phyloP scores from a whole-genome alignment of 2,797 vertebrate genomes.

The Cephalopachus bancanus region DNA sequence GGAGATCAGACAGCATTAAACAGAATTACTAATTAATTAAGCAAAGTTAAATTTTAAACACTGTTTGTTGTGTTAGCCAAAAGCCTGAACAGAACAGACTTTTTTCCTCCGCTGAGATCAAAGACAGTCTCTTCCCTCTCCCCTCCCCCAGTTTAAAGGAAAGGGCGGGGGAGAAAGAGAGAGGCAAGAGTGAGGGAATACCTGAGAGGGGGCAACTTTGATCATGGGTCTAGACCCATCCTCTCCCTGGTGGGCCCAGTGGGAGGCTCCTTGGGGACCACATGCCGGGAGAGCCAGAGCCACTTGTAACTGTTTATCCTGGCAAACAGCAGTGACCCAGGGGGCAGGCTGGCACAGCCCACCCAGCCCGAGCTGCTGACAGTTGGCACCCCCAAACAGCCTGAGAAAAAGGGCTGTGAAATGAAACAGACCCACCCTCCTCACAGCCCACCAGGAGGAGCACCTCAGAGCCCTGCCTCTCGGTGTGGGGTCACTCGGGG shows the following conservation, averaged over 20 bases:
- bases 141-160: slow-evolving; percentile 90
- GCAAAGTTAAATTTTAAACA: slow-evolving; percentile 99
- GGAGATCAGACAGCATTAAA: slow-evolving; percentile 99
- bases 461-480: not conserved
- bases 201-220: slow-evolving; percentile 86
- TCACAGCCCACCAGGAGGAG: fast-evolving
- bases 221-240: slow-evolving; percentile 88
- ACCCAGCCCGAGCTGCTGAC: slow-evolving; percentile 68
- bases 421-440: not conserved
- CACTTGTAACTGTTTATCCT: slow-evolving; percentile 67
- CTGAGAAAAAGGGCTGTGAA: not conserved
- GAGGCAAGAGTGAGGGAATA: slow-evolving; percentile 83
- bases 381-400: slow-evolving; percentile 63
- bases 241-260: slow-evolving; percentile 86
- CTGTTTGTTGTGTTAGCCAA: slow-evolving; percentile 99
- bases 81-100: slow-evolving; percentile 95
- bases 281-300: slow-evolving; percentile 57
- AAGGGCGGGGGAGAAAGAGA: slow-evolving; percentile 73
- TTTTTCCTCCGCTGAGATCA: slow-evolving; percentile 94
- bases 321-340: slow-evolving; percentile 58
- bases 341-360: slow-evolving; percentile 20
- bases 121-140: slow-evolving; percentile 92
- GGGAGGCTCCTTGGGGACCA: slow-evolving; percentile 70
- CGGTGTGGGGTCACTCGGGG: not conserved
- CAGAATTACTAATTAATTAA: slow-evolving; percentile 99